Conservation (phyloP, 2,888 invertebrate genomes). For the Liodrosophila aerea region DNA sequence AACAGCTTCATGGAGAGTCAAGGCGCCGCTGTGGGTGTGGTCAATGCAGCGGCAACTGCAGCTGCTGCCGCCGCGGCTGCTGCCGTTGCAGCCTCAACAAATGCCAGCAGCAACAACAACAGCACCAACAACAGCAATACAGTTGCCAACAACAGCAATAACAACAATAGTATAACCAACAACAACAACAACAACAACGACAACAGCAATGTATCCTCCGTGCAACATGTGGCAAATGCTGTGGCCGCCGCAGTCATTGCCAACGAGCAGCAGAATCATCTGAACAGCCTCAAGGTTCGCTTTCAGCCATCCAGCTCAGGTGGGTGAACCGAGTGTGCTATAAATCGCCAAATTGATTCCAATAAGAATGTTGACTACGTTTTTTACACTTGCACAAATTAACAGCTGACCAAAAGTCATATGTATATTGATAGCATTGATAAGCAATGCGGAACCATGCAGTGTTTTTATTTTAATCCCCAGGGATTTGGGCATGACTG, state of each 20-base stretch:
- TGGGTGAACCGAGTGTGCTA: too few relatives aligned
- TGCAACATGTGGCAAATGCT: conserved; percentile 79
- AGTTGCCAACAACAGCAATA: conserved; percentile 12
- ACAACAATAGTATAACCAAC: conserved; percentile 11
- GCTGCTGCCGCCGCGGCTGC: conserved; percentile 41
- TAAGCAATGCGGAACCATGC: too few relatives aligned
- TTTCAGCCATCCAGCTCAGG: conserved; percentile 76
- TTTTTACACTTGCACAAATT: too few relatives aligned
- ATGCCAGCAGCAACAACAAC: conserved; percentile 10
- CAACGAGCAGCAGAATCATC: conserved; percentile 76
- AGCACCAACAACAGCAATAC: conserved; percentile 18
- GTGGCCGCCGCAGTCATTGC: conserved; percentile 78
- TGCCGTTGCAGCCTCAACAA: conserved; percentile 21
- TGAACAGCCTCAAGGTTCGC: conserved; percentile 73
- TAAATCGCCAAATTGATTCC: too few relatives aligned
- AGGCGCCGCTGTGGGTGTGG: conserved; percentile 14
- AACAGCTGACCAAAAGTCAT: too few relatives aligned
- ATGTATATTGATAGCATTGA: too few relatives aligned
- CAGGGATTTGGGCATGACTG: too few relatives aligned
- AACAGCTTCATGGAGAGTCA: conserved; percentile 70
- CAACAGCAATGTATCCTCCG: conserved; percentile 54
- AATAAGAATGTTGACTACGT: too few relatives aligned
- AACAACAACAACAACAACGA: conserved; percentile 19
- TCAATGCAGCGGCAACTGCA: conserved; percentile 41
- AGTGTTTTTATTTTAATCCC: too few relatives aligned